phyloP scores from a whole-genome alignment of 2,888 invertebrate species.

The Amphipoea lucens region DNA sequence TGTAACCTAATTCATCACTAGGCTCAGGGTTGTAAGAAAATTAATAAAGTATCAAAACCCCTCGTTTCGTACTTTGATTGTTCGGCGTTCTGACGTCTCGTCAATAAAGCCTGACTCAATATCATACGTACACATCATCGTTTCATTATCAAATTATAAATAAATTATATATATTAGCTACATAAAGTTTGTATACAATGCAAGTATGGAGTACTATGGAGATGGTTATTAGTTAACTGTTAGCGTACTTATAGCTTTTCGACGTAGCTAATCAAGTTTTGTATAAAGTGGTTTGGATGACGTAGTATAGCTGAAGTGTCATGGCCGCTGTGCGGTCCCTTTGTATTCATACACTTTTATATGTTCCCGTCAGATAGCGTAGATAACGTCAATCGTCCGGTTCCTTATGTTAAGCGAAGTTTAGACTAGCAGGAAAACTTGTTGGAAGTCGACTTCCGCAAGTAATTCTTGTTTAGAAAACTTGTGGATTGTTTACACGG shows the following conservation, averaged over 20 bases:
- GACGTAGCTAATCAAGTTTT: conserved; percentile 80
- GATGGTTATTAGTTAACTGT: conserved; percentile 82
- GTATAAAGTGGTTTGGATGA: conserved; percentile 73
- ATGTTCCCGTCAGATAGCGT: conserved; percentile 62
- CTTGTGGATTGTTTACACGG: not conserved
- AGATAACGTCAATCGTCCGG: conserved; percentile 68
- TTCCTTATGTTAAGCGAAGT: conserved; percentile 35
- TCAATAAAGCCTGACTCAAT: conserved; percentile 75
- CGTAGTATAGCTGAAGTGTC: conserved; percentile 66
- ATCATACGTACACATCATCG: conserved; percentile 88
- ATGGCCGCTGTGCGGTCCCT: conserved; percentile 70
- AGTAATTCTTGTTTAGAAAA: not conserved
- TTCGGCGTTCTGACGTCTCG: conserved; percentile 67
- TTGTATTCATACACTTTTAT: conserved; percentile 58
- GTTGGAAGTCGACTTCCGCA: not conserved
- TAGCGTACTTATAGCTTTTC: conserved; percentile 84
- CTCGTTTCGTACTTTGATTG: conserved; percentile 49
- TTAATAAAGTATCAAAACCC: not conserved
- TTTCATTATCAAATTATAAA: conserved; percentile 78
- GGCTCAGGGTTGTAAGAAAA: not conserved
- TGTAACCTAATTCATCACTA: conserved; percentile 1
- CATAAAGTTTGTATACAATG: conserved; percentile 72
- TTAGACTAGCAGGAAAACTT: not conserved
- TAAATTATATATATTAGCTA: conserved; percentile 73
- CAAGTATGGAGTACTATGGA: conserved; percentile 64